Evolutionary conservation across 1,140 invertebrate genomes (phyloP).

Genomic region (Tetramorium alpestre): DNA sequence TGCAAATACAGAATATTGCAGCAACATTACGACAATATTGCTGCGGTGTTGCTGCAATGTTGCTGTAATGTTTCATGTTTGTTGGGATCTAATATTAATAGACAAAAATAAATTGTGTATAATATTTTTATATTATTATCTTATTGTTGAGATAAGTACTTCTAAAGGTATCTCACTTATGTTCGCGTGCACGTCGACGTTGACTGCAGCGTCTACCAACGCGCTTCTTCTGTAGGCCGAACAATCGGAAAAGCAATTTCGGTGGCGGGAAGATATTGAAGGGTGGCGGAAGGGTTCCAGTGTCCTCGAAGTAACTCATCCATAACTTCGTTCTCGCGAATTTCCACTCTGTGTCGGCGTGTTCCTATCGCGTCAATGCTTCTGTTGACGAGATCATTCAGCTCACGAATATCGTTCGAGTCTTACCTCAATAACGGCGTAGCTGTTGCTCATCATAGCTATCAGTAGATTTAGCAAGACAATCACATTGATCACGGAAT

Average conservation of each 20-base stretch:
- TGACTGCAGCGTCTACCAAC: conserved; percentile 87
- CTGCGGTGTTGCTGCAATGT: too few relatives aligned
- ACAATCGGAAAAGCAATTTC: conserved; percentile 89
- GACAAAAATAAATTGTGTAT: background rate
- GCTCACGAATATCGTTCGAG: background rate
- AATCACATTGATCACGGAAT: conserved; percentile 94
- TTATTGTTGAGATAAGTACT: background rate
- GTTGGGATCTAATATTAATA: background rate
- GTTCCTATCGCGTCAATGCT: conserved; percentile 87
- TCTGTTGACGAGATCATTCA: background rate
- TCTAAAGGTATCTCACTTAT: conserved; percentile 74
- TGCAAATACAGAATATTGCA: too few relatives aligned
- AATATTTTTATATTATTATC: background rate
- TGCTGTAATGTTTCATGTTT: too few relatives aligned
- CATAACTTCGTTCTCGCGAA: conserved; percentile 95
- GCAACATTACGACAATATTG: too few relatives aligned
- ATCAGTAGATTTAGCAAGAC: conserved; percentile 95
- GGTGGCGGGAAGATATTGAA: conserved; percentile 94
- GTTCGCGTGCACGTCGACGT: conserved; percentile 80
- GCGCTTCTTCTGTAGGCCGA: conserved; percentile 89
- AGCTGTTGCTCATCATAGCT: conserved; percentile 97
- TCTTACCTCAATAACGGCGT: conserved; percentile 91
- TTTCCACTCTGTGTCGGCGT: conserved; percentile 96
- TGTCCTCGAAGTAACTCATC: conserved; percentile 97
- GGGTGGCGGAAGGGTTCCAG: conserved; percentile 92